Evolutionary conservation across 2,888 invertebrate species (phyloP).

Genomic region (Leucozona laternaria): DNA sequence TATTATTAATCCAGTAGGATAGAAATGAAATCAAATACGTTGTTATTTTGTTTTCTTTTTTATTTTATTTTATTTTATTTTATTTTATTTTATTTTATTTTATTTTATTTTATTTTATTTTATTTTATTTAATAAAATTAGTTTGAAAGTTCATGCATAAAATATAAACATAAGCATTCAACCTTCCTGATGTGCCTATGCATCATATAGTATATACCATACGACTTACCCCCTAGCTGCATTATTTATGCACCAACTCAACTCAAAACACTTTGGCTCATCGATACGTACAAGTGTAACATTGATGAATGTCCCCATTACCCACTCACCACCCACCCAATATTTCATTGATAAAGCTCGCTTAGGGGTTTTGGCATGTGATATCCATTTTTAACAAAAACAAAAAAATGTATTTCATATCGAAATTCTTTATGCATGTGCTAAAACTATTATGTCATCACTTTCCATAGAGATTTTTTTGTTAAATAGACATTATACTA

Average conservation of each 20-base stretch:
- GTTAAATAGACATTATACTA: conserved; percentile 32
- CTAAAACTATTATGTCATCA: conserved; percentile 74
- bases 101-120: not conserved
- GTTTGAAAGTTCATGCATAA: conserved; percentile 15
- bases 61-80: no score
- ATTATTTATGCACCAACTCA: conserved; percentile 63
- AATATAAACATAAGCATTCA: conserved; percentile 29
- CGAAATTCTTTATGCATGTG: conserved; percentile 53
- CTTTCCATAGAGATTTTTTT: conserved; percentile 63
- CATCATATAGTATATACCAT: not conserved
- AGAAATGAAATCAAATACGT: no score
- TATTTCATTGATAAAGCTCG: conserved; percentile 30
- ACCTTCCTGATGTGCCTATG: not conserved
- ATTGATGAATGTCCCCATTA: conserved; percentile 1
- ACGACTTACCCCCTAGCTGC: conserved; percentile 8
- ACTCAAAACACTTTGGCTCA: conserved; percentile 25
- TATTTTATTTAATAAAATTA: conserved; percentile 7
- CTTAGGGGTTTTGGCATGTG: conserved; percentile 33
- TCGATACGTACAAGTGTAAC: conserved; percentile 41
- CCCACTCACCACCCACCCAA: not conserved
- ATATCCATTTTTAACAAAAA: conserved; percentile 40
- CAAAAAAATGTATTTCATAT: conserved; percentile 2
- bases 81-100: no score
- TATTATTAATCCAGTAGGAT: no score
- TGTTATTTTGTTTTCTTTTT: no score